Evolutionary conservation across 2,888 invertebrate species (phyloP), one percentile per base, ranked within the genome.

Genomic region (Nephrotoma flavescens): DNA sequence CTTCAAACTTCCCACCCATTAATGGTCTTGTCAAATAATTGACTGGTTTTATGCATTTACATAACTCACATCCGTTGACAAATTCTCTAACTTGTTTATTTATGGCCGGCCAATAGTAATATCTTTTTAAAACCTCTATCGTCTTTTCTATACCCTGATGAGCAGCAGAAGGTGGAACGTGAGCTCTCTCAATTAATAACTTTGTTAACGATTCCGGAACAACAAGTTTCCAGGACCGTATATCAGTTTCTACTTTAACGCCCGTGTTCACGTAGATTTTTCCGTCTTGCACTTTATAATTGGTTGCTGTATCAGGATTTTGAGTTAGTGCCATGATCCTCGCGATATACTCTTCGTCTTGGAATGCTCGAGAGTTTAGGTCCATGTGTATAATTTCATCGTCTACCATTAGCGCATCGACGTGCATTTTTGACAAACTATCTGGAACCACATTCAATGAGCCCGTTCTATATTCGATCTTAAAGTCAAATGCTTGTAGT

Each of bases 381-480:
- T 52, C 52, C n/a, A 52, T 15, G 15, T 52, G 52, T 5, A 52
- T 15, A n/a, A 52, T 6, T 6, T 52, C 15, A 4, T 15, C 15
- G 15, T 52, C 6, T 15, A 6, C 15, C 1, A 6, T 15, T 5
- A 52, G 0, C 1, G 52, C 15, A 0, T 52, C 52, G 6, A 52
- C 52, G 6, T 41, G 52, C 42, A 83, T 11, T 12, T 85, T 15
- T 0, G 87, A 87, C 12, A 86, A n/a, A 9, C 83, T 83, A 41
- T 87, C 87, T 3, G 86, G 86, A 15, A 87, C 86, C n/a, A 86
- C 45, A 42, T 87, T 87, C 12, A 45, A 15, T 11, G 86, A 41
- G n/a, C 86, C 84, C 42, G 86, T 87, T 41, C 87, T 31, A 83
- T 87, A 83, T 83, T 83, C 86, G 2, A 87, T 87, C 0, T 83